Percentiles rank a stretch among this genome's conserved stretches.
Evolutionary conservation across 2,113 vertebrate genomes (phyloP).

Genomic region (Hirundichthys speculiger): DNA sequence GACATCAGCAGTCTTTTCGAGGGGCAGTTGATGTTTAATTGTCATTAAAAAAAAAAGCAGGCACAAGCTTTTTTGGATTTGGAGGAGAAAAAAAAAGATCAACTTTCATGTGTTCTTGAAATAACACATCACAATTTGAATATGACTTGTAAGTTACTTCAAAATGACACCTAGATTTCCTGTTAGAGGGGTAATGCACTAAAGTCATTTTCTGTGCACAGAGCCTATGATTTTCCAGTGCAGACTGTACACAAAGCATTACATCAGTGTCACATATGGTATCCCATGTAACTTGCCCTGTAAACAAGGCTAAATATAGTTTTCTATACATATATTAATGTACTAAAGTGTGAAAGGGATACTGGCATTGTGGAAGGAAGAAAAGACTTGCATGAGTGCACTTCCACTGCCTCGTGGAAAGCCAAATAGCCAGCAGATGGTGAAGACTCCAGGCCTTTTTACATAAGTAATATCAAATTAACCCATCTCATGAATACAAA

Average conservation of each 20-base stretch:
- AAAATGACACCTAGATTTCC: slow-evolving; percentile 13
- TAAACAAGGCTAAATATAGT: slow-evolving; percentile 48
- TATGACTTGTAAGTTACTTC: no score
- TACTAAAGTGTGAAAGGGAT: slow-evolving; percentile 36
- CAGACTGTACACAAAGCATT: background rate
- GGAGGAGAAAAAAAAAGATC: background rate
- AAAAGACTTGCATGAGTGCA: no score
- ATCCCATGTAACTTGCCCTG: slow-evolving; percentile 10
- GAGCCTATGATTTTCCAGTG: background rate
- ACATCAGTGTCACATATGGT: slow-evolving; percentile 29
- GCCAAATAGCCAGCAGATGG: slow-evolving; percentile 5
- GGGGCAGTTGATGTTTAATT: slow-evolving; percentile 3
- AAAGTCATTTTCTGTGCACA: background rate
- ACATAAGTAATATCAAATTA: background rate
- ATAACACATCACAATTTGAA: background rate
- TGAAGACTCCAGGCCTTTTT: slow-evolving; percentile 13
- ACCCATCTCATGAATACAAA: background rate
- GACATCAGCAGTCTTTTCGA: slow-evolving; percentile 14
- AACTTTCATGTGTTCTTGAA: background rate
- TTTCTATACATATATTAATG: slow-evolving; percentile 54
- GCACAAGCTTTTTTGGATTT: slow-evolving; percentile 5
- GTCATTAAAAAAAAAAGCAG: slow-evolving; percentile 5
- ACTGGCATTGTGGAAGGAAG: slow-evolving; percentile 20
- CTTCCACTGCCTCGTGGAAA: no score
- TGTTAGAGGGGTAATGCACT: background rate